Evolutionary conservation across 2,797 vertebrate genomes (phyloP).

Genomic region (Pantherophis alleghaniensis): DNA sequence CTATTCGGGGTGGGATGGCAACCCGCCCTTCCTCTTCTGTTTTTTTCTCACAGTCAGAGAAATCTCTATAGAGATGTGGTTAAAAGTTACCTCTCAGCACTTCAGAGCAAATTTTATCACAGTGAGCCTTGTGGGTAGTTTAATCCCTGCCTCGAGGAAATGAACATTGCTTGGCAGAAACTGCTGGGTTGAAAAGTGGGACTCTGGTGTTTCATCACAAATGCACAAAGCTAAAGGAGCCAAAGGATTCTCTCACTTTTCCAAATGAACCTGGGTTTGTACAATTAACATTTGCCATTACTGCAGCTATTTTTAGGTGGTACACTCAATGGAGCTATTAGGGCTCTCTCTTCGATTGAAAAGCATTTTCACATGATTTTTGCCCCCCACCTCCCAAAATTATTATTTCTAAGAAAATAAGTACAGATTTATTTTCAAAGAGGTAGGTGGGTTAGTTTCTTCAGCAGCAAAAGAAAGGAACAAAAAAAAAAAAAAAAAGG

Average conservation of each 20-base stretch:
- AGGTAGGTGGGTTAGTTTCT: not conserved
- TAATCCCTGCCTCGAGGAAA: conserved; percentile 55
- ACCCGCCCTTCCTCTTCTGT: not conserved
- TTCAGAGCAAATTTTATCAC: conserved; percentile 40
- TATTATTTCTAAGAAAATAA: not conserved
- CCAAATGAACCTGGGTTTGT: conserved; percentile 56
- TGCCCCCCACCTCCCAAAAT: too few species aligned
- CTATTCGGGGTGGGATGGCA: not conserved
- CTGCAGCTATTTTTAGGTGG: conserved; percentile 40
- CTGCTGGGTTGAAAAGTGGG: conserved; percentile 49
- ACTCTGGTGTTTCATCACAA: conserved; percentile 50
- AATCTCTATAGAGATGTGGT: conserved; percentile 31
- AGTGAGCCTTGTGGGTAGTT: conserved; percentile 40
- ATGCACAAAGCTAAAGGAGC: conserved; percentile 57
- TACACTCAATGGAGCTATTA: conserved; percentile 28
- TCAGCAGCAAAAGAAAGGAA: not conserved
- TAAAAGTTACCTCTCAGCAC: conserved; percentile 40
- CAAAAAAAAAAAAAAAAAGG: too few species aligned
- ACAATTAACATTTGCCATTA: conserved; percentile 55
- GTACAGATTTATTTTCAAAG: not conserved
- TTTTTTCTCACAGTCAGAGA: conserved; percentile 23
- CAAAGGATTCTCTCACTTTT: conserved; percentile 36
- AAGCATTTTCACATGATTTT: not conserved
- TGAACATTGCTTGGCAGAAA: conserved; percentile 61
- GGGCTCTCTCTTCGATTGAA: not conserved